These are phyloP conservation scores for Dioctria rufipes DNA, from an alignment of 2,888 invertebrate genomes.

Conservation along the genomic window DNA sequence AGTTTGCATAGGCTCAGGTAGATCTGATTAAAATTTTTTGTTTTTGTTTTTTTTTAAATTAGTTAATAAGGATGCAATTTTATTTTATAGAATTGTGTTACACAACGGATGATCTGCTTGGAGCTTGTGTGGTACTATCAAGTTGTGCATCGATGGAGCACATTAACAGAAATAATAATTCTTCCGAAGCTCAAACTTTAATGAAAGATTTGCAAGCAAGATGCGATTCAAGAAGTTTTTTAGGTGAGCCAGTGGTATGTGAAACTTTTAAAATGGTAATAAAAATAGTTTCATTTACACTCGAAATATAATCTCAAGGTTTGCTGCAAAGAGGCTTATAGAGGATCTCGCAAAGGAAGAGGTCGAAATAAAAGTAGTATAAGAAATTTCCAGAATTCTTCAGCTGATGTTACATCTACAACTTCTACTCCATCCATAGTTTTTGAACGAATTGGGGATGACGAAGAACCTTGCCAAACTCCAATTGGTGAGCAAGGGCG, in stretches of 20 bases:
- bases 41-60: no score
- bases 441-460: constrained; percentile 21
- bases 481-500: neutral
- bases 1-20: no score
- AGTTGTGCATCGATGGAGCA: constrained; percentile 67
- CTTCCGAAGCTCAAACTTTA: constrained; percentile 64
- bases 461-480: constrained; percentile 21
- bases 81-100: constrained; percentile 63
- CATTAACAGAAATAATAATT: constrained; percentile 63
- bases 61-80: no score
- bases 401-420: neutral
- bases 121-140: constrained; percentile 65
- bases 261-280: neutral
- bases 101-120: constrained; percentile 67
- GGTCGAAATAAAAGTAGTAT: neutral
- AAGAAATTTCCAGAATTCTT: neutral
- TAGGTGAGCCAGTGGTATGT: constrained; percentile 69
- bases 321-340: constrained; percentile 58
- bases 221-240: constrained; percentile 66
- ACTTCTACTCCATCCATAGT: neutral
- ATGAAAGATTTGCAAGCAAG: constrained; percentile 65
- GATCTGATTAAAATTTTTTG: no score
- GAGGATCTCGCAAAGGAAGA: constrained; percentile 56
- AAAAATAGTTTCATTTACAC: no score
- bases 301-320: constrained; percentile 35